A percentile compares a stretch with the other conserved stretches of the same genome.
These are phyloP conservation scores for Discoglossus pictus DNA, from an alignment of 2,797 vertebrate species.

Conservation along the genomic window DNA sequence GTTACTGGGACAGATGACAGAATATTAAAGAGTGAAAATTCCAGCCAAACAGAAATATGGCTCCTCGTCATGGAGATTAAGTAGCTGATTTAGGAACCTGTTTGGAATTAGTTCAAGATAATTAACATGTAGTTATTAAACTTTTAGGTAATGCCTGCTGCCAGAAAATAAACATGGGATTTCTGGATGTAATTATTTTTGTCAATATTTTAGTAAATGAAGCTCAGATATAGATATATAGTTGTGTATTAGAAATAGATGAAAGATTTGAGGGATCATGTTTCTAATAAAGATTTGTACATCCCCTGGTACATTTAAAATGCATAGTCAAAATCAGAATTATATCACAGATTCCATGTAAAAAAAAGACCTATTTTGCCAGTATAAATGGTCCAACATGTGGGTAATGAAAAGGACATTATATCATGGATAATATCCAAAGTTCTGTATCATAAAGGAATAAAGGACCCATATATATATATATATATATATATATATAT, in stretches of 20 bases:
- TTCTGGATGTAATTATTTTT: constrained; percentile 11
- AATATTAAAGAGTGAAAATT: constrained; percentile 38
- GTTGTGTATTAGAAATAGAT: too few relatives aligned
- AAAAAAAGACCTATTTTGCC: constrained; percentile 1
- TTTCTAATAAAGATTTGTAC: background rate
- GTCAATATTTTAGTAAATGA: background rate
- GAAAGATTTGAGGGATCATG: too few relatives aligned
- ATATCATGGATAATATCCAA: too few relatives aligned
- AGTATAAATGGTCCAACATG: background rate
- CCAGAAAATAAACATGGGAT: constrained; percentile 18
- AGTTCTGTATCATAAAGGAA: too few relatives aligned
- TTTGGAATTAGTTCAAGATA: constrained; percentile 47
- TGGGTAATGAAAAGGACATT: too few relatives aligned
- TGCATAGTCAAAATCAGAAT: background rate
- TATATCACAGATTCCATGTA: background rate
- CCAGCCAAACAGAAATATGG: constrained; percentile 35
- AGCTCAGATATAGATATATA: too few relatives aligned
- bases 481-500: too few relatives aligned
- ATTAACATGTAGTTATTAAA: constrained; percentile 48
- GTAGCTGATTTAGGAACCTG: constrained; percentile 48
- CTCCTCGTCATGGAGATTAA: constrained; percentile 43
- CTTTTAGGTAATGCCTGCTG: constrained; percentile 18
- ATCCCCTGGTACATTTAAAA: background rate
- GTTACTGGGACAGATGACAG: constrained; percentile 33
- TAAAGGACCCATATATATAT: too few relatives aligned